A percentile compares a stretch with the other conserved stretches of the same genome.
Conservation (phyloP, 2,113 vertebrate genomes). For the Gasterosteus aculeatus region DNA sequence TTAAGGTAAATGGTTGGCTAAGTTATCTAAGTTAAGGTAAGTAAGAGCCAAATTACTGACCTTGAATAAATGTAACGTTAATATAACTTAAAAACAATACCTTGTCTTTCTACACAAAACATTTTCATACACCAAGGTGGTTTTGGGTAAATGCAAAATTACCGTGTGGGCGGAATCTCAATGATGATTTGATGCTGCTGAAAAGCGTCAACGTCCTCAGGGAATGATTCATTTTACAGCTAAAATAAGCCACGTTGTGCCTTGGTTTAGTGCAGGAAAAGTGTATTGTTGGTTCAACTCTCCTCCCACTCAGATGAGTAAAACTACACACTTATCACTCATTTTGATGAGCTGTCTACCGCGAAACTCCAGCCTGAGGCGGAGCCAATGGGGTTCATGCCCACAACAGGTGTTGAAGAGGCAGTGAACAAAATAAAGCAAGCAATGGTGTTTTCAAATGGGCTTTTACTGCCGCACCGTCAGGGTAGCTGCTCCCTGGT, state of each 20-base stretch:
- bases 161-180: slow-evolving; percentile 20
- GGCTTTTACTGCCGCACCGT: slow-evolving; percentile 28
- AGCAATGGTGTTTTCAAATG: slow-evolving; percentile 43
- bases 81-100: not conserved
- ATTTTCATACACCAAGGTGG: slow-evolving; percentile 4
- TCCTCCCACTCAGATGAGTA: slow-evolving; percentile 26
- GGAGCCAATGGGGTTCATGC: slow-evolving; percentile 41
- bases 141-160: slow-evolving; percentile 23
- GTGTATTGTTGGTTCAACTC: slow-evolving; percentile 20
- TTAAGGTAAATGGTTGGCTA: not conserved
- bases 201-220: slow-evolving; percentile 18
- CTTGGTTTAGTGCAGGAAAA: slow-evolving; percentile 14
- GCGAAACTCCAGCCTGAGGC: slow-evolving; percentile 50
- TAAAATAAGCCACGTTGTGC: slow-evolving; percentile 9
- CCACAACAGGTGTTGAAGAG: slow-evolving; percentile 59
- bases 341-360: slow-evolving; percentile 62
- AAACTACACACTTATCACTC: slow-evolving; percentile 53
- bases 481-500: slow-evolving; percentile 4
- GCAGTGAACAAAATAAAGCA: slow-evolving; percentile 49
- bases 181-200: not conserved
- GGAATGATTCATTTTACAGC: slow-evolving; percentile 24
- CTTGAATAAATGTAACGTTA: not conserved
- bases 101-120: slow-evolving; percentile 3
- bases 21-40: not conserved
- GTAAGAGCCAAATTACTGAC: not conserved